phyloP scores from a whole-genome alignment of 2,113 vertebrate genomes.

The Scatophagus argus region DNA sequence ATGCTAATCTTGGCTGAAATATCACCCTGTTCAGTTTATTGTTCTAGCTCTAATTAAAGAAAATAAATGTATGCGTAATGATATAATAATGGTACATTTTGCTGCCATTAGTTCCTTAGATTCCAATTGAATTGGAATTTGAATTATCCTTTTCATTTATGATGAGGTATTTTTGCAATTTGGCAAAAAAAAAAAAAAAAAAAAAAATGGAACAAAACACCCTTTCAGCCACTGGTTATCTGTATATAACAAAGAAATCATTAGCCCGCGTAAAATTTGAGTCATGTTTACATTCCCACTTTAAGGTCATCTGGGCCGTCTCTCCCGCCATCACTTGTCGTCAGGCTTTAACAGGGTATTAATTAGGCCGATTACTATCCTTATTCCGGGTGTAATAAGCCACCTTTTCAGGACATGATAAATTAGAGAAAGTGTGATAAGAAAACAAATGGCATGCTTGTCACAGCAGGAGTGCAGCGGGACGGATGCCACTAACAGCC shows the following conservation, averaged over 20 bases:
- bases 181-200: too few relatives aligned
- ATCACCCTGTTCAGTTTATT: not conserved
- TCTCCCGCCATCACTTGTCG: slow-evolving; percentile 16
- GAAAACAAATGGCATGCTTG: slow-evolving; percentile 57
- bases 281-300: slow-evolving; percentile 58
- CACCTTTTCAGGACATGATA: slow-evolving; percentile 37
- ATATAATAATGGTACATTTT: not conserved
- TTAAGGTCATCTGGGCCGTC: slow-evolving; percentile 50
- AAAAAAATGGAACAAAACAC: not conserved
- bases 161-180: not conserved
- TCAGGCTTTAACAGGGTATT: slow-evolving; percentile 46
- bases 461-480: slow-evolving; percentile 59
- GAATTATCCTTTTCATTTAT: too few relatives aligned
- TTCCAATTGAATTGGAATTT: not conserved
- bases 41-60: not conserved
- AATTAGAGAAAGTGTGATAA: slow-evolving; percentile 55
- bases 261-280: slow-evolving; percentile 1
- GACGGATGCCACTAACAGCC: slow-evolving; percentile 50
- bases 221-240: not conserved
- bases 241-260: not conserved
- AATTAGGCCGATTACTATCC: slow-evolving; percentile 54
- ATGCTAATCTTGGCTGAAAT: too few relatives aligned
- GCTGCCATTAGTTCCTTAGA: not conserved
- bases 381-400: slow-evolving; percentile 55
- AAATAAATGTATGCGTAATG: not conserved